Conservation (phyloP, 64 coral and sea anemone genomes). For the Montipora foliosa region DNA sequence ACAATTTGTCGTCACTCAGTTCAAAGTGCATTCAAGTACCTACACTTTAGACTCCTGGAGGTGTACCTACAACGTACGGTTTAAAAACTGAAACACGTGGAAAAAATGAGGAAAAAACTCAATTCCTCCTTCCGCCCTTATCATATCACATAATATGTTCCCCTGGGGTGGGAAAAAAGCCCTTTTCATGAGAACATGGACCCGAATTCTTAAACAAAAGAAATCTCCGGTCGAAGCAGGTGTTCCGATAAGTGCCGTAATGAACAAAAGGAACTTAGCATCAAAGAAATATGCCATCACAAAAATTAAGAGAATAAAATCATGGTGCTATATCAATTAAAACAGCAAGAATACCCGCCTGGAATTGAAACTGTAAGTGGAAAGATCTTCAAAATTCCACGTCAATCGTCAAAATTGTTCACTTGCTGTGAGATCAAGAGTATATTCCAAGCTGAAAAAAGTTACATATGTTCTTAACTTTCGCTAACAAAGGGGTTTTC, state of each 20-base stretch:
- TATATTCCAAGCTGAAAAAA: neutral
- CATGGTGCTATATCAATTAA: neutral
- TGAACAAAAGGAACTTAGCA: constrained; percentile 17
- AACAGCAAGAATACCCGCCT: neutral
- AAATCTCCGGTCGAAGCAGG: neutral
- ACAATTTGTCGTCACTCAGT: neutral
- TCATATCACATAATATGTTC: neutral
- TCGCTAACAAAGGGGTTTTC: neutral
- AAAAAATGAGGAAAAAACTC: neutral
- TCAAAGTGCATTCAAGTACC: neutral
- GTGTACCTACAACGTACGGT: neutral
- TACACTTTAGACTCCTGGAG: too few species aligned
- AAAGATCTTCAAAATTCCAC: neutral
- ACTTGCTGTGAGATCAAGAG: neutral
- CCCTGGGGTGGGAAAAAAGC: neutral
- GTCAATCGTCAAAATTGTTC: neutral
- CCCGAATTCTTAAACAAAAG: constrained; percentile 38
- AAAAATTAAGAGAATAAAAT: neutral
- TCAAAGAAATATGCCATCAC: neutral
- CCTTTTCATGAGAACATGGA: constrained; percentile 26
- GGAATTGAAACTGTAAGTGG: neutral
- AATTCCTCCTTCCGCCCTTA: neutral
- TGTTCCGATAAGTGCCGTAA: neutral
- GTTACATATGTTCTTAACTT: neutral
- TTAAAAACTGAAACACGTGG: neutral